Percentiles rank a stretch among this genome's conserved stretches.
Conservation (phyloP, 2,888 invertebrate genomes). For the Chloroclysta siterata region DNA sequence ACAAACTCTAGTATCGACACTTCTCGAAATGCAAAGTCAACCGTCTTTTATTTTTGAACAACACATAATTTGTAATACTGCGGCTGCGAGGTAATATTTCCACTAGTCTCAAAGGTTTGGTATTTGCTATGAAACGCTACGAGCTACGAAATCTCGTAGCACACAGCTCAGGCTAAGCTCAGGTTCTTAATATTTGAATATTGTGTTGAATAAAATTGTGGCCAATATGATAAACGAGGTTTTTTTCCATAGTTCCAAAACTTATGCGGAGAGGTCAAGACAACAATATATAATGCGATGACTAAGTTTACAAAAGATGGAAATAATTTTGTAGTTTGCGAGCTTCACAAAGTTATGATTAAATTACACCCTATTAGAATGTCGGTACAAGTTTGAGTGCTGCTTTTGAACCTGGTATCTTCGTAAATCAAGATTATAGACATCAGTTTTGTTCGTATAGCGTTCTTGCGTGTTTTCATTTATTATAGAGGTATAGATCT, state of each 20-base stretch:
- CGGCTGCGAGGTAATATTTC: slow-evolving; percentile 5
- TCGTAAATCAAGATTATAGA: background rate
- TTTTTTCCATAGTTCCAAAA: background rate
- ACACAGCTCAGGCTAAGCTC: background rate
- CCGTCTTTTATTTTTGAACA: background rate
- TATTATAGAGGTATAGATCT: background rate
- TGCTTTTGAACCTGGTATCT: background rate
- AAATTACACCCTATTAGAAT: slow-evolving; percentile 17
- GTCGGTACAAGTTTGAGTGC: slow-evolving; percentile 5
- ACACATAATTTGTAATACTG: slow-evolving; percentile 11
- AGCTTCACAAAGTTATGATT: slow-evolving; percentile 17
- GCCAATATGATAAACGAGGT: background rate
- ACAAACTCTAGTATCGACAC: background rate
- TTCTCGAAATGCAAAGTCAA: background rate
- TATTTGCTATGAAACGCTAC: slow-evolving; percentile 25
- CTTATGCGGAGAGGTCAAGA: background rate
- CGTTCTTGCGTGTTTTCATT: background rate
- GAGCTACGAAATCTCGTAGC: slow-evolving; percentile 23
- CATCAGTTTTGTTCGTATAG: background rate
- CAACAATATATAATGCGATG: too few species aligned
- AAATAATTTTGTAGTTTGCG: too few species aligned
- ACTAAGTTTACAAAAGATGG: too few species aligned
- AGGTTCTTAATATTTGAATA: background rate
- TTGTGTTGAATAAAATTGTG: background rate
- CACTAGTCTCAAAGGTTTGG: slow-evolving; percentile 14